phyloP scores from a whole-genome alignment of 1,140 invertebrate species.

The Branchinecta lindahli region DNA sequence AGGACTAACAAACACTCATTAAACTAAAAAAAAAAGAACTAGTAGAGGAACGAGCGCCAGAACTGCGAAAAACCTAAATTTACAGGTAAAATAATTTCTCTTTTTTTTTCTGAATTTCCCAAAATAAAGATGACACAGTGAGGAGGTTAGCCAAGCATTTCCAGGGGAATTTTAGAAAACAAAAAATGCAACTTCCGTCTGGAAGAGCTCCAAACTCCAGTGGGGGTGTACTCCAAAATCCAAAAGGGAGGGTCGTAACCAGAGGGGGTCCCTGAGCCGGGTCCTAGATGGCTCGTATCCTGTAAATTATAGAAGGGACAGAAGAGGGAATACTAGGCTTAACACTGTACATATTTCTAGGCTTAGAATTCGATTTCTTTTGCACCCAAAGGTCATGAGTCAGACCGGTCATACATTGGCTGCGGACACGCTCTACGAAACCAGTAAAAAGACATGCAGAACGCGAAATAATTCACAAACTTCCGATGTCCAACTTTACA shows the following conservation, averaged over 20 bases:
- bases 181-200: neutral
- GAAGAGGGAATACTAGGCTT: neutral
- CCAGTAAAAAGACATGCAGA: too few species aligned
- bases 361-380: too few species aligned
- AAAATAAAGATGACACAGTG: neutral
- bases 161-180: neutral
- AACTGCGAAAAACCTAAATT: conserved; percentile 1
- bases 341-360: too few species aligned
- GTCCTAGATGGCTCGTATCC: neutral
- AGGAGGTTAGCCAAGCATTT: neutral
- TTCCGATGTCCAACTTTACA: too few species aligned
- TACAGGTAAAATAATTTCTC: neutral
- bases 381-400: too few species aligned
- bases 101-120: neutral
- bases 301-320: conserved; percentile 10
- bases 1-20: too few species aligned
- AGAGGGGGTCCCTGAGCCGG: neutral
- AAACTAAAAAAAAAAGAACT: neutral
- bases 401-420: too few species aligned
- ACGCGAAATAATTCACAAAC: too few species aligned
- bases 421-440: too few species aligned
- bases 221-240: neutral
- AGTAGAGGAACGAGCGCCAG: neutral
- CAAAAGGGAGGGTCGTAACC: neutral
- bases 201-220: neutral